Conservation (phyloP, 2,113 vertebrate species). For the Merops nubicus region DNA sequence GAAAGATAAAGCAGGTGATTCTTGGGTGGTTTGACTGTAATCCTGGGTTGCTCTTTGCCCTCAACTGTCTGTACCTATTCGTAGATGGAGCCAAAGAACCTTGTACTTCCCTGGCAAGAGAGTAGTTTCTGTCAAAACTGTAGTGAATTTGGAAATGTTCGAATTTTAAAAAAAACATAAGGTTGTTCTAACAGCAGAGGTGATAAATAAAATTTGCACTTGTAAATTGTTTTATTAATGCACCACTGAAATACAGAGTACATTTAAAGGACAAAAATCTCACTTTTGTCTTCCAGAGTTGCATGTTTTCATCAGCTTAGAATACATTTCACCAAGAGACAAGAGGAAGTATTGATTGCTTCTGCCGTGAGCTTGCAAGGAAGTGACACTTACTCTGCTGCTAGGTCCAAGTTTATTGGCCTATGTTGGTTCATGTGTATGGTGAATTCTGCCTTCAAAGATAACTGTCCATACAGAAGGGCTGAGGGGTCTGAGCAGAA, state of each 20-base stretch:
- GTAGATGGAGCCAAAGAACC: neutral
- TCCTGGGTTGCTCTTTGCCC: neutral
- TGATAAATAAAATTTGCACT: neutral
- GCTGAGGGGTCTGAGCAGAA: neutral
- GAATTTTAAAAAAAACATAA: neutral
- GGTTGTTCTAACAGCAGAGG: neutral
- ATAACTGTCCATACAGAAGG: neutral
- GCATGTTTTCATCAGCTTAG: neutral
- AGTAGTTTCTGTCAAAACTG: neutral
- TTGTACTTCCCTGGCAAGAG: neutral
- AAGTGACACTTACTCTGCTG: neutral
- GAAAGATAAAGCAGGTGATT: neutral
- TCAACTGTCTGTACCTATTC: neutral
- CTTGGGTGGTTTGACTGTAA: neutral
- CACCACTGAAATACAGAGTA: neutral
- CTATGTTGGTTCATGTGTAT: too few species aligned
- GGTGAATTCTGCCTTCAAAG: neutral
- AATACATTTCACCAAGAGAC: neutral
- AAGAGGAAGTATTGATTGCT: neutral
- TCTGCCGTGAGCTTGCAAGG: neutral
- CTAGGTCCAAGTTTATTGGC: neutral
- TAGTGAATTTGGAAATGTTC: neutral
- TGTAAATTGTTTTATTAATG: neutral
- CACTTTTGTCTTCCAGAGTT: neutral
- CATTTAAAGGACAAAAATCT: neutral